Conservation (phyloP, 2,113 vertebrate species). For the Ovibos moschatus region DNA sequence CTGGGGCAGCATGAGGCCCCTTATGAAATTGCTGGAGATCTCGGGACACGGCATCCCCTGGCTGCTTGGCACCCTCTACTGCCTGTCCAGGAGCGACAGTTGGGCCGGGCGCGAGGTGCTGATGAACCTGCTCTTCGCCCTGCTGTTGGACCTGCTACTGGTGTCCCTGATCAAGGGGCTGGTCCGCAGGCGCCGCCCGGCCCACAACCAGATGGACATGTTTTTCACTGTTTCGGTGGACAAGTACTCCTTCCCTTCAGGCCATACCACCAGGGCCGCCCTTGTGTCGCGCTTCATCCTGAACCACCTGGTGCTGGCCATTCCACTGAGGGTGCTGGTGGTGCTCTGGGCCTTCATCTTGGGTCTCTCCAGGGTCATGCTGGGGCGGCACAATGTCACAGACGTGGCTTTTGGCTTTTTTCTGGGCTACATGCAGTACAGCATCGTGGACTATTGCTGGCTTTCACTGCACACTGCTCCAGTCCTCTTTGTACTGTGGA, state of each 20-base stretch:
- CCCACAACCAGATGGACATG: constrained; percentile 99
- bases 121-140: constrained; percentile 93
- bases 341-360: constrained; percentile 92
- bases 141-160: constrained; percentile 92
- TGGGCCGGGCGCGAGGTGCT: constrained; percentile 92
- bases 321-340: constrained; percentile 91
- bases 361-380: constrained; percentile 93
- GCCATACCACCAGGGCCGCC: constrained; percentile 94
- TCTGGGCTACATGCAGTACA: constrained; percentile 94
- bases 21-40: constrained; percentile 96
- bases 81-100: constrained; percentile 91
- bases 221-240: constrained; percentile 96
- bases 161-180: constrained; percentile 90
- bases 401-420: constrained; percentile 94
- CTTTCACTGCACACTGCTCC: constrained; percentile 89
- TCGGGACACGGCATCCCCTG: constrained; percentile 96
- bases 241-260: constrained; percentile 96
- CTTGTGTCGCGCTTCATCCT: constrained; percentile 93
- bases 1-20: constrained; percentile 91
- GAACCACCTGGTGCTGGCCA: constrained; percentile 93
- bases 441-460: constrained; percentile 94
- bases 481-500: constrained; percentile 85
- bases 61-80: constrained; percentile 90
- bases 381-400: constrained; percentile 96
- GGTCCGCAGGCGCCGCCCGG: constrained; percentile 91